phyloP scores from a whole-genome alignment of 2,888 invertebrate genomes.

The Caenorhabditis macrosperma region DNA sequence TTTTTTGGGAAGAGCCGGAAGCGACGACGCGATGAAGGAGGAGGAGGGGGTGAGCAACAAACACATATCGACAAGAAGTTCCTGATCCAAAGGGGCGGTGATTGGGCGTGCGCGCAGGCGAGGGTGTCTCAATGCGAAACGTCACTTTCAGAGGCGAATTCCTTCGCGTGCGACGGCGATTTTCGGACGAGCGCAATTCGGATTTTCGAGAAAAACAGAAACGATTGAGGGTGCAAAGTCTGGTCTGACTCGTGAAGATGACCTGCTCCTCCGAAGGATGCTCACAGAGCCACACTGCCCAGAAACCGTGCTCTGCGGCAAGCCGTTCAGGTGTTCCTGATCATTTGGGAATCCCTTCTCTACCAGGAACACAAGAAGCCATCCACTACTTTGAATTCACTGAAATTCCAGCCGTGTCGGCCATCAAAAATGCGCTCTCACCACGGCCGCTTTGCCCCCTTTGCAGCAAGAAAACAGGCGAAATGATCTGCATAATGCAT shows the following conservation, averaged over 20 bases:
- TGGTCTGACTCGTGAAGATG: too few relatives aligned
- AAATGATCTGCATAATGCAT: conserved; percentile 13
- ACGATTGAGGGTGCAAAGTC: too few relatives aligned
- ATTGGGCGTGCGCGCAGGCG: too few relatives aligned
- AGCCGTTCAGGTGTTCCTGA: too few relatives aligned
- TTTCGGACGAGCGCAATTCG: background rate
- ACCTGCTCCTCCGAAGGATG: too few relatives aligned
- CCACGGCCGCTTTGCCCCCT: too few relatives aligned
- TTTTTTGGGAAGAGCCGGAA: conserved; percentile 21
- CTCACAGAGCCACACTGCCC: too few relatives aligned
- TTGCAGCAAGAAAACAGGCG: conserved; percentile 6
- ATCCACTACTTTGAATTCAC: background rate
- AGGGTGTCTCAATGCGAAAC: background rate
- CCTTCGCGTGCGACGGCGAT: background rate
- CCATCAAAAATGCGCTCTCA: background rate
- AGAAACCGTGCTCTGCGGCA: too few relatives aligned
- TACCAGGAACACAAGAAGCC: too few relatives aligned
- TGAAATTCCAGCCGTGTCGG: background rate
- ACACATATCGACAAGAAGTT: too few relatives aligned
- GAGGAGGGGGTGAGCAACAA: conserved; percentile 14
- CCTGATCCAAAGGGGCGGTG: background rate
- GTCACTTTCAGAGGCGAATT: conserved; percentile 5
- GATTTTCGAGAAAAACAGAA: background rate
- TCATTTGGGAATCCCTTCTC: too few relatives aligned
- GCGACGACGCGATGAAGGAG: too few relatives aligned